Evolutionary conservation across 2,113 vertebrate species (phyloP), one percentile per base, ranked within the genome.

Genomic region (Lagopus leucura): DNA sequence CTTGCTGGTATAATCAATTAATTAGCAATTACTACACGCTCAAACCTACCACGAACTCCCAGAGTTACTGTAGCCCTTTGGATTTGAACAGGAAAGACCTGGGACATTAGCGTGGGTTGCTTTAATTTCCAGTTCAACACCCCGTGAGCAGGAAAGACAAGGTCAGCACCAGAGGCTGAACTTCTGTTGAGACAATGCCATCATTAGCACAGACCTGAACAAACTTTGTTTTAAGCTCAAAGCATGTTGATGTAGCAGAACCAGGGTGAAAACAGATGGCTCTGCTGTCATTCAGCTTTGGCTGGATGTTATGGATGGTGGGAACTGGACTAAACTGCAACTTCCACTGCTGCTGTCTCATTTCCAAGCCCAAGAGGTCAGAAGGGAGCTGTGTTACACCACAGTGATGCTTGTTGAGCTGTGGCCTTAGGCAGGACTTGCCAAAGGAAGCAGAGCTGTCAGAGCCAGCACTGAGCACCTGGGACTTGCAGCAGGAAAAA

Each of bases 101-200:
- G 4, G 71, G 42, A 42, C 45, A 65, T 12, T 1, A 8, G 14
- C 0, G 7, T 0, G 1, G 18, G 6, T 6, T 28, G 38, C 42
- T 95, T 85, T 32, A 45, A 65, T 6, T 38, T 52, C 64, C 11
- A 5, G 2, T 84, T 86, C 61, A 82, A 65, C 40, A 17, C 15
- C 27, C 63, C 27, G 3, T 18, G 64, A 86, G 80, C 94, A 91
- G 93, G 94, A 95, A 95, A 95, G 88, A n/a, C 58, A 65, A 92
- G 94, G 94, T 95, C 96, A 92, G 54, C 75, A 73, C 7, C 63
- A 0, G 2, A 0, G 50, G 30, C 58, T 88, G 92, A 91, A 72
- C 88, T 78, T 65, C 71, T 58, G 45, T 11, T 52, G 86, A 80
- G 88, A 80, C 88, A 81, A 47, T 77, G 57, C 88, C 92, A 78